Conservation (phyloP, 1,140 invertebrate genomes). For the Papilio helenus region DNA sequence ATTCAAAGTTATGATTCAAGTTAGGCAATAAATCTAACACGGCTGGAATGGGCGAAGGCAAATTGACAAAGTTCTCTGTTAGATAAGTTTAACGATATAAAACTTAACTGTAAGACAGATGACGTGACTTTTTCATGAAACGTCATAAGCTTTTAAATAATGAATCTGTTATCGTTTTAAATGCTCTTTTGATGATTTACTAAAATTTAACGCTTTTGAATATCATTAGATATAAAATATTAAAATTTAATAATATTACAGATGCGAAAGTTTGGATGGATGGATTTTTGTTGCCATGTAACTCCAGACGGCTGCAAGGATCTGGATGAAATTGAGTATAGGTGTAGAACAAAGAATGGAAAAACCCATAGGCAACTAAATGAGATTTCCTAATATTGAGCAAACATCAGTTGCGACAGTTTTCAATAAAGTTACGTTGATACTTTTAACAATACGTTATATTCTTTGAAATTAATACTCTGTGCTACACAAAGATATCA, state of each 20-base stretch:
- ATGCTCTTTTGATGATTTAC: neutral
- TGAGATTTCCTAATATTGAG: neutral
- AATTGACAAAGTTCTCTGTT: slow-evolving; percentile 9
- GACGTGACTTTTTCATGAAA: neutral
- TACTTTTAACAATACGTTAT: neutral
- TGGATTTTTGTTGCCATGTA: too few species aligned
- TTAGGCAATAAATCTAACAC: neutral
- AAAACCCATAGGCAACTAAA: neutral
- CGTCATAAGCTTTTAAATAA: neutral
- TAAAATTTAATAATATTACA: too few species aligned
- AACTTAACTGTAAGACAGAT: slow-evolving; percentile 3
- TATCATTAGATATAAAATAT: too few species aligned
- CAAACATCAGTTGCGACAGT: too few species aligned
- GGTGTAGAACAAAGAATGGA: too few species aligned
- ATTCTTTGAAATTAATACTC: neutral
- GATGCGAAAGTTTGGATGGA: too few species aligned
- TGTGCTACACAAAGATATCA: neutral
- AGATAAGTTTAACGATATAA: slow-evolving; percentile 24
- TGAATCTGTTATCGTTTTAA: neutral
- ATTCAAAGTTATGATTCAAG: slow-evolving; percentile 5
- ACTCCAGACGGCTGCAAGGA: too few species aligned
- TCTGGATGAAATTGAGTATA: too few species aligned
- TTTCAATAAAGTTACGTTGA: neutral
- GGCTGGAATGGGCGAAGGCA: slow-evolving; percentile 12
- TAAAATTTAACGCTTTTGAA: neutral